phyloP scores from a whole-genome alignment of 2,888 invertebrate species.

The Polietes domitor region DNA sequence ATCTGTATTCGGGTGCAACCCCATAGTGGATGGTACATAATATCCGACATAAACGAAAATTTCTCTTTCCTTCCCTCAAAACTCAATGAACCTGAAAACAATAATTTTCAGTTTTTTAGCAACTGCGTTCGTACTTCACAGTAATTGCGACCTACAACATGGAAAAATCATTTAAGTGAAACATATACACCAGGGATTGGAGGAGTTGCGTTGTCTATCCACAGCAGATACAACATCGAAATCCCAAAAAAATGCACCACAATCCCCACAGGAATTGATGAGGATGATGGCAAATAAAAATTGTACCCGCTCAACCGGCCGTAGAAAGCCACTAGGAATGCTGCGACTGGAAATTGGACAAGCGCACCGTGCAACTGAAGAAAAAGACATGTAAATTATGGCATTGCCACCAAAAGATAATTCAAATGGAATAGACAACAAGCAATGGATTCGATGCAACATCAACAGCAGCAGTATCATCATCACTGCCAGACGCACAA shows the following conservation, averaged over 20 bases:
- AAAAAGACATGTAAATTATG: slow-evolving; percentile 63
- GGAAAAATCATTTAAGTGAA: not conserved
- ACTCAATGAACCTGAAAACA: too few relatives aligned
- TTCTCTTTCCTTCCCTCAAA: too few relatives aligned
- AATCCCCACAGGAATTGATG: slow-evolving; percentile 32
- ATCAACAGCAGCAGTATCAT: not conserved
- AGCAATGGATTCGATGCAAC: too few relatives aligned
- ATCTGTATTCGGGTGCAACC: too few relatives aligned
- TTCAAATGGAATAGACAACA: slow-evolving; percentile 46
- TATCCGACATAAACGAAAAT: too few relatives aligned
- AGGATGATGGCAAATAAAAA: not conserved
- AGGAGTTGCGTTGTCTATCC: too few relatives aligned
- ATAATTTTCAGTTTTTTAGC: not conserved
- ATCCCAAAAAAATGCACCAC: slow-evolving; percentile 42
- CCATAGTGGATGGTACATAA: too few relatives aligned
- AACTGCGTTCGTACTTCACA: slow-evolving; percentile 29
- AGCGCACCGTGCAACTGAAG: not conserved
- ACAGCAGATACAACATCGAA: not conserved
- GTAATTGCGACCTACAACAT: slow-evolving; percentile 45
- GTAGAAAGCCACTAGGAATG: not conserved
- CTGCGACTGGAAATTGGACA: not conserved
- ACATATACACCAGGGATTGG: not conserved
- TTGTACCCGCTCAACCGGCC: not conserved
- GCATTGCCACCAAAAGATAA: slow-evolving; percentile 36
- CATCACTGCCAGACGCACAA: slow-evolving; percentile 30